phyloP scores from a whole-genome alignment of 2,888 invertebrate genomes.

The Nipponacmea schrenckii region DNA sequence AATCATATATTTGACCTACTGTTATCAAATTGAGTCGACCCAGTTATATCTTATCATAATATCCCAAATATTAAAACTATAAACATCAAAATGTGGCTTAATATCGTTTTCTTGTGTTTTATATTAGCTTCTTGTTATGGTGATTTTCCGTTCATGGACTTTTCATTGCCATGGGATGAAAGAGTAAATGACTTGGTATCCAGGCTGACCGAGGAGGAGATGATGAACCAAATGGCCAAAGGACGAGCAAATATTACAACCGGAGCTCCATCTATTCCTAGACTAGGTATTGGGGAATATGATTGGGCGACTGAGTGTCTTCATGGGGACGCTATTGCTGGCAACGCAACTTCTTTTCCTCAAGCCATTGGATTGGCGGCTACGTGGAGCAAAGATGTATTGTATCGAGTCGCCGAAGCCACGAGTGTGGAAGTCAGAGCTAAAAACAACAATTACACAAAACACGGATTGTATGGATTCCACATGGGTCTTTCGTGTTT shows the following conservation, averaged over 20 bases:
- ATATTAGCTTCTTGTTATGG: not conserved
- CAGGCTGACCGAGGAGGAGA: conserved; percentile 50
- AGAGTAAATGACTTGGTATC: conserved; percentile 54
- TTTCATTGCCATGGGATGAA: conserved; percentile 46
- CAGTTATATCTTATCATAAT: no score
- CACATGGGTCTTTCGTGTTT: conserved; percentile 50
- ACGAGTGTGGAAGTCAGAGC: conserved; percentile 22
- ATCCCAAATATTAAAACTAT: no score
- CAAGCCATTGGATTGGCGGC: conserved; percentile 56
- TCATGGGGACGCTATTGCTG: conserved; percentile 48
- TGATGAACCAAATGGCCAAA: conserved; percentile 44
- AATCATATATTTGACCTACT: no score
- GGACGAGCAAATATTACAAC: conserved; percentile 38
- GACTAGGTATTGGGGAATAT: conserved; percentile 50
- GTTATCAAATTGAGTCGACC: no score
- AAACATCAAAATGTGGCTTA: no score
- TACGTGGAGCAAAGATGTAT: conserved; percentile 29
- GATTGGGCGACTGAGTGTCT: conserved; percentile 57
- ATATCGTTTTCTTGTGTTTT: no score
- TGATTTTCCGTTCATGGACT: conserved; percentile 56
- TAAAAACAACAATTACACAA: conserved; percentile 21
- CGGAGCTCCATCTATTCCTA: conserved; percentile 42
- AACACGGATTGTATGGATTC: conserved; percentile 28
- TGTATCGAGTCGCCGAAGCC: conserved; percentile 20
- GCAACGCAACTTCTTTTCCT: conserved; percentile 54